Evolutionary conservation across 2,888 invertebrate species (phyloP).

Genomic region (Coleophora flavipennella): DNA sequence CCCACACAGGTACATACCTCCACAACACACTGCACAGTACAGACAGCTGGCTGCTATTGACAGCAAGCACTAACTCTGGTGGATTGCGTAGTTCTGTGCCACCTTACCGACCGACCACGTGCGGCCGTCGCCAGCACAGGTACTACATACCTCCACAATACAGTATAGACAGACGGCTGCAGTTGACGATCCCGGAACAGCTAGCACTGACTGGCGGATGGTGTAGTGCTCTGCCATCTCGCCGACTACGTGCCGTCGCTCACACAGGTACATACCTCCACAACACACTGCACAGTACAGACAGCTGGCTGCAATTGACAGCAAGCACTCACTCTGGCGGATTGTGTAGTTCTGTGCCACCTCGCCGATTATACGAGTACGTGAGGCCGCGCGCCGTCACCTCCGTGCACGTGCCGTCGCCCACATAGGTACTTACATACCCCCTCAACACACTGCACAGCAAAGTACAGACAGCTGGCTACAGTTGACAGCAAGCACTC

Average conservation of each 20-base stretch:
- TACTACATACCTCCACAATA: constrained; percentile 31
- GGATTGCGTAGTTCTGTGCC: constrained; percentile 95
- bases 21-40: constrained; percentile 67
- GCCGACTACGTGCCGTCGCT: constrained; percentile 95
- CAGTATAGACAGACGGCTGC: constrained; percentile 88
- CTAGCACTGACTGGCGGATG: constrained; percentile 89
- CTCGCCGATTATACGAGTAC: constrained; percentile 94
- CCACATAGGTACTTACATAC: constrained; percentile 81
- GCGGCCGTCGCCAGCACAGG: constrained; percentile 93
- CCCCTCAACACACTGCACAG: too few relatives aligned
- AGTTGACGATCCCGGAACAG: constrained; percentile 90
- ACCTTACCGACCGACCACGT: constrained; percentile 93
- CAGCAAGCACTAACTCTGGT: constrained; percentile 88
- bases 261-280: constrained; percentile 76
- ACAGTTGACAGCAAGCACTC: constrained; percentile 90
- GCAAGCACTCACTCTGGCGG: too few relatives aligned
- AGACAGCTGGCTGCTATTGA: constrained; percentile 90
- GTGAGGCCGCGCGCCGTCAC: constrained; percentile 92
- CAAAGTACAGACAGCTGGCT: constrained; percentile 89
- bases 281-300: too few relatives aligned
- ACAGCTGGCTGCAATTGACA: too few relatives aligned
- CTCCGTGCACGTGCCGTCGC: constrained; percentile 95
- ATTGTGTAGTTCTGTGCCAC: constrained; percentile 95
- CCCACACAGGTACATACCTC: constrained; percentile 81
- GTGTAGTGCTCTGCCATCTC: constrained; percentile 94